These are phyloP conservation scores for Clarias platycephalus DNA, from an alignment of 2,797 vertebrate genomes.

Conservation along the genomic window DNA sequence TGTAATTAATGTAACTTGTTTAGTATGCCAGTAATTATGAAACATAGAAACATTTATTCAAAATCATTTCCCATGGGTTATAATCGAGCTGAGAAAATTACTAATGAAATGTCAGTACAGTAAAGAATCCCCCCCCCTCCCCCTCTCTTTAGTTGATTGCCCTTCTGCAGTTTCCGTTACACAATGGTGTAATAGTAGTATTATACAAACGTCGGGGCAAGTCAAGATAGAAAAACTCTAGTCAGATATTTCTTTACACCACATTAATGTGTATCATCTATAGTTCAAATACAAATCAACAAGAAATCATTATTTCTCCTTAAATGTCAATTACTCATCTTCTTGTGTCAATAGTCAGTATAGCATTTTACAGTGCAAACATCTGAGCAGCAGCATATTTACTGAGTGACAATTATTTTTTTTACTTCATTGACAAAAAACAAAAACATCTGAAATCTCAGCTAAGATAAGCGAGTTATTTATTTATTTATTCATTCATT, in stretches of 20 bases:
- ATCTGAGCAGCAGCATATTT: conserved; percentile 52
- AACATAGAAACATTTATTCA: conserved; percentile 14
- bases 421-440: conserved; percentile 31
- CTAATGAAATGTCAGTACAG: conserved; percentile 33
- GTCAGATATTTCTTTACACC: conserved; percentile 21
- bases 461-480: background rate
- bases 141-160: background rate
- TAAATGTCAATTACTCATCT: conserved; percentile 11
- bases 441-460: background rate
- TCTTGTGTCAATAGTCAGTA: conserved; percentile 10
- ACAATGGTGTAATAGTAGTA: conserved; percentile 18
- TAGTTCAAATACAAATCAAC: conserved; percentile 22
- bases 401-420: conserved; percentile 33
- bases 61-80: background rate
- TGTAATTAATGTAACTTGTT: background rate
- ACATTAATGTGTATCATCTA: conserved; percentile 8
- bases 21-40: conserved; percentile 26
- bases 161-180: background rate
- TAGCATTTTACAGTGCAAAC: conserved; percentile 44
- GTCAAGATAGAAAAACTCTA: conserved; percentile 7
- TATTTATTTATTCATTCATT: background rate
- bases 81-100: background rate
- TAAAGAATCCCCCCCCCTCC: conserved; percentile 1
- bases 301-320: conserved; percentile 14
- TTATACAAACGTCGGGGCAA: conserved; percentile 18